Base-by-base conservation (phyloP, 2,113 vertebrate genomes). In the Empidonax traillii region DNA sequence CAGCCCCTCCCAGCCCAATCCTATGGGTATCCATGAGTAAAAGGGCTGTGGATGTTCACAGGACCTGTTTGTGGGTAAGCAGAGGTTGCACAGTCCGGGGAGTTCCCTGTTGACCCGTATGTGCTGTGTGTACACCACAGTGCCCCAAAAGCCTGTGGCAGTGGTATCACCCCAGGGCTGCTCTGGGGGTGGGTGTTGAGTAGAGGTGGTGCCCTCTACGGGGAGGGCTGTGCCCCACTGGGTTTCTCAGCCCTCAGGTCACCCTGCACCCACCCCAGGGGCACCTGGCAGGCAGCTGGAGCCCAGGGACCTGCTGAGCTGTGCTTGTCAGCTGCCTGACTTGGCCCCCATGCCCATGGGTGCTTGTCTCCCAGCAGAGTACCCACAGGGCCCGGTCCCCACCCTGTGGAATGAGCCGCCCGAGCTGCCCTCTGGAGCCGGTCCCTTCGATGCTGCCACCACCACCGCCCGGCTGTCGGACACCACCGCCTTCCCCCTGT, bases 391-490 rank as follows among this genome's bases (percentile, higher is more conserved):
- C 58, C 95, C 98, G 0, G 87, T 89, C 39, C 98, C 98, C 76
- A 98, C 99, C 9, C 91, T 98, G 88, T 98, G 98, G 95, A 98
- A 98, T 4, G 99, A 99, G 83, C 98, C 98, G 1, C 98, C 98
- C 6, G 99, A 99, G 91, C 98, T 99, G 76, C 97, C 98, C 5
- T 99, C 99, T 0, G 99, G 99, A 61, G 98, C 98, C 3, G 98
- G 97, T 19, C 97, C 98, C 13, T 92, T 93, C 5, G 99, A 99
- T 0, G 65, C 97, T 9, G 98, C 98, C 56, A 98, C 98, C 86
- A 97, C 98, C 56, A 97, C 97, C 12, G 91, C 89, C 88, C 63
- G 92, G 92, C 53, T 96, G 85, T 92, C 98, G 13, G 98, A 97
- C 6, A 73, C 93, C 89, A 98, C 98, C 0, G 98, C 97, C 8